Evolutionary conservation across 2,888 invertebrate genomes (phyloP).

Genomic region (Rhorus exstirpatorius): DNA sequence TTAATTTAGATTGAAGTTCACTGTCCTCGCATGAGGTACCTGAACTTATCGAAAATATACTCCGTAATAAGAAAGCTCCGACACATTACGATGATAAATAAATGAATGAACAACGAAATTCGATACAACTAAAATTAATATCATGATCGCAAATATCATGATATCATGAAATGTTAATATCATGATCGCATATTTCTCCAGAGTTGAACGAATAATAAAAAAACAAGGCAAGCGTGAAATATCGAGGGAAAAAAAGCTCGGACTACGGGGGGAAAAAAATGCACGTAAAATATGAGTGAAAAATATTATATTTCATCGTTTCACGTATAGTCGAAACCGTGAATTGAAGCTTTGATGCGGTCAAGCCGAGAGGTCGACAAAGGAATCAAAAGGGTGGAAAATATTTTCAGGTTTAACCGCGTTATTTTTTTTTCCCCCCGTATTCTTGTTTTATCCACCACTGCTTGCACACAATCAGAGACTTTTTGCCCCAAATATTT

Average conservation of each 20-base stretch:
- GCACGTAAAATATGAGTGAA: neutral
- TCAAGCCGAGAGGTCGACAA: slow-evolving; percentile 13
- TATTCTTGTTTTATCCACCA: slow-evolving; percentile 10
- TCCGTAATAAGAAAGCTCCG: too few relatives aligned
- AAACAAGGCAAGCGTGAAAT: neutral
- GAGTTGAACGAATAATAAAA: neutral
- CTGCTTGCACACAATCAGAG: neutral
- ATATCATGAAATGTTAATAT: too few relatives aligned
- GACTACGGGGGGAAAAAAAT: neutral
- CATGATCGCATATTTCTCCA: neutral
- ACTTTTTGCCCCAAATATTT: neutral
- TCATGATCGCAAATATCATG: too few relatives aligned
- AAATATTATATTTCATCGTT: neutral
- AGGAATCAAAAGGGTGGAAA: slow-evolving; percentile 58
- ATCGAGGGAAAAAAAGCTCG: neutral
- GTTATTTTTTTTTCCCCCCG: neutral
- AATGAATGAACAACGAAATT: too few relatives aligned
- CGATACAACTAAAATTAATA: too few relatives aligned
- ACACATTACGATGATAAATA: too few relatives aligned
- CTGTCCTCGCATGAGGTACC: too few relatives aligned
- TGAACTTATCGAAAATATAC: too few relatives aligned
- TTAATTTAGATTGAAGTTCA: too few relatives aligned
- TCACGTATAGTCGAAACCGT: neutral
- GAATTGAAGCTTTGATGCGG: slow-evolving; percentile 53
- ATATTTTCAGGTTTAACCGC: slow-evolving; percentile 36